These are phyloP conservation scores for Tyto alba DNA, from an alignment of 2,113 vertebrate genomes.

Conservation along the genomic window DNA sequence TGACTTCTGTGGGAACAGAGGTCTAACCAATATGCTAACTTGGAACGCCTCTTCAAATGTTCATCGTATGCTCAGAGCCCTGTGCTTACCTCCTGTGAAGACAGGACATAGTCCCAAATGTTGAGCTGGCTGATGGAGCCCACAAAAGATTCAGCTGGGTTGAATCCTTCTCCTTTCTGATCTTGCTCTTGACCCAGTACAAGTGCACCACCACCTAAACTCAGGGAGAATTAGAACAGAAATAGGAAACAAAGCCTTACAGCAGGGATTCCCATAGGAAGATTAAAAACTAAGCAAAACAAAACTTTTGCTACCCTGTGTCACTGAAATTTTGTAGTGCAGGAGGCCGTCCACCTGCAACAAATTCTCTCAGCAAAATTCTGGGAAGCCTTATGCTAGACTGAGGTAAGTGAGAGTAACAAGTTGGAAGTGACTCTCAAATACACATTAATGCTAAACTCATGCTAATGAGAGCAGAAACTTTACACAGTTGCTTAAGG, in stretches of 20 bases:
- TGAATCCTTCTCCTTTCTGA: slow-evolving; percentile 92
- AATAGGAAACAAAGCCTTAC: neutral
- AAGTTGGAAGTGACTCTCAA: neutral
- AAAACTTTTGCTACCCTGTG: neutral
- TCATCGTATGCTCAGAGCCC: neutral
- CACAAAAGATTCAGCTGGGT: slow-evolving; percentile 95
- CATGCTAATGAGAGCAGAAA: neutral
- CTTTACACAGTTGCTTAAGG: neutral
- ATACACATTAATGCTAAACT: neutral
- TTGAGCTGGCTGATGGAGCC: slow-evolving; percentile 96
- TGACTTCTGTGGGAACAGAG: neutral
- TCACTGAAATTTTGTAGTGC: neutral
- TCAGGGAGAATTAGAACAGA: neutral
- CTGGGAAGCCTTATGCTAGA: neutral
- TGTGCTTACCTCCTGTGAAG: slow-evolving; percentile 84
- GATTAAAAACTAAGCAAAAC: neutral
- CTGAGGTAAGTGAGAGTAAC: neutral
- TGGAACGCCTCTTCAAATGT: neutral
- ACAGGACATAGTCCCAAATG: slow-evolving; percentile 92
- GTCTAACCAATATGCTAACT: neutral
- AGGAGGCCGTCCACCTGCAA: neutral
- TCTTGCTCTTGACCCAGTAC: slow-evolving; percentile 97
- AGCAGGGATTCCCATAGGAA: neutral
- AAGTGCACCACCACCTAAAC: slow-evolving; percentile 87
- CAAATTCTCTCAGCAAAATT: neutral